A percentile compares a stretch with the other conserved stretches of the same genome.
These are phyloP conservation scores for Octodon degus DNA, from an alignment of 2,113 vertebrate species.

Conservation along the genomic window DNA sequence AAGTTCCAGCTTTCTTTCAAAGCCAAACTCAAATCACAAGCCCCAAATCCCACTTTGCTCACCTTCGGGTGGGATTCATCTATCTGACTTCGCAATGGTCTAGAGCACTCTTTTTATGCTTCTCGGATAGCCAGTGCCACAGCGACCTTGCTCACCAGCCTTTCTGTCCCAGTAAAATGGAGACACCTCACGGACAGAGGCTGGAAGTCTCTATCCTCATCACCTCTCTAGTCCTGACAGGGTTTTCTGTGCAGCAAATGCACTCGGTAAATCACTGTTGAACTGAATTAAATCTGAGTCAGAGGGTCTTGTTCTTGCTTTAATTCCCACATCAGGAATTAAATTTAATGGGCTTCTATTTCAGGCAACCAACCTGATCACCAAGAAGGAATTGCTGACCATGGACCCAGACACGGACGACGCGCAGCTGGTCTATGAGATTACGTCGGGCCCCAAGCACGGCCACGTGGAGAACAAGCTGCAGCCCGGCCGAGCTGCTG, in stretches of 20 bases:
- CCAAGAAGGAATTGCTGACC: conserved; percentile 96
- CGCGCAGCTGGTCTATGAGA: conserved; percentile 92
- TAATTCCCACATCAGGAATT: conserved; percentile 71
- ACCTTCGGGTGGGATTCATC: background rate
- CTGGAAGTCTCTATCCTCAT: background rate
- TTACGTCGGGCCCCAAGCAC: conserved; percentile 89
- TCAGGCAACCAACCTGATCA: conserved; percentile 95
- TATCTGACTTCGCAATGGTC: background rate
- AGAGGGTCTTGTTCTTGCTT: conserved; percentile 61
- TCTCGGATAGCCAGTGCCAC: background rate
- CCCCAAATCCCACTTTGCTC: background rate
- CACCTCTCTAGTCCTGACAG: conserved; percentile 26
- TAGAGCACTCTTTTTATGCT: background rate
- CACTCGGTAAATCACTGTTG: conserved; percentile 63
- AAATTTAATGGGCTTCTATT: conserved; percentile 80
- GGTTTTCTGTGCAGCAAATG: conserved; percentile 41
- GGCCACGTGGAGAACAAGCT: conserved; percentile 95
- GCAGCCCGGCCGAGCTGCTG: conserved; percentile 86
- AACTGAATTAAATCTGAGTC: conserved; percentile 73
- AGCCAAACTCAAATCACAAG: background rate
- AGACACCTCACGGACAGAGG: background rate
- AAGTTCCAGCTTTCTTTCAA: conserved; percentile 8
- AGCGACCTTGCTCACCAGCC: background rate
- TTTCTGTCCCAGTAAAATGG: background rate
- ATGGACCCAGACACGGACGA: conserved; percentile 95